Conservation (phyloP, 2,888 invertebrate species). For the Philereme transversata region DNA sequence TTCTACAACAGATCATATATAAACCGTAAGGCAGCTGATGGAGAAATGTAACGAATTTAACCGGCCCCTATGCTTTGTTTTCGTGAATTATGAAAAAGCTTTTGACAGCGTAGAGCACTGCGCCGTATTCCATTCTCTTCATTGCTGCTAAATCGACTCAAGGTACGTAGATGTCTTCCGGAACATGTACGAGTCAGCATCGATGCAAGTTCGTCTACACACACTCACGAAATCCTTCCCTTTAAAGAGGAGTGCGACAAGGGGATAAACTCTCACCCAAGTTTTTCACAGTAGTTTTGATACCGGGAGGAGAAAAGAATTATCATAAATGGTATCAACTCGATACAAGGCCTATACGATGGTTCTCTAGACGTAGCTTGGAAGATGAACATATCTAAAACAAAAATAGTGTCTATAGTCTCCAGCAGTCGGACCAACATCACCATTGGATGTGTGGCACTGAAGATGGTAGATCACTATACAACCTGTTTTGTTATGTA, state of each 20-base stretch:
- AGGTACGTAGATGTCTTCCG: constrained; percentile 8
- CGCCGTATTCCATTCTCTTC: constrained; percentile 2
- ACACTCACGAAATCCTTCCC: neutral
- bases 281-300: neutral
- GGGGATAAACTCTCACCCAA: constrained; percentile 1
- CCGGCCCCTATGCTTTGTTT: constrained; percentile 13
- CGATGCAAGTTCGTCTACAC: constrained; percentile 5
- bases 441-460: too few species aligned
- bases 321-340: too few species aligned
- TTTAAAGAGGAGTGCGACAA: constrained; percentile 2
- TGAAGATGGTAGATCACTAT: too few species aligned
- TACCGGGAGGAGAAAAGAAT: neutral
- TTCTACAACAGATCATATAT: too few species aligned
- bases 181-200: constrained; percentile 1
- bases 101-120: constrained; percentile 5
- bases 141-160: constrained; percentile 4
- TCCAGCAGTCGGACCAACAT: too few species aligned
- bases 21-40: too few species aligned
- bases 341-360: too few species aligned
- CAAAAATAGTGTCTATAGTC: too few species aligned
- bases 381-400: too few species aligned
- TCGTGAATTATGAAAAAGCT: constrained; percentile 10
- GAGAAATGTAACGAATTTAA: constrained; percentile 3
- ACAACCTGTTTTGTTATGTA: too few species aligned
- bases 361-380: too few species aligned